Conservation (phyloP, 1,140 invertebrate species). For the Neuroterus valhalla region DNA sequence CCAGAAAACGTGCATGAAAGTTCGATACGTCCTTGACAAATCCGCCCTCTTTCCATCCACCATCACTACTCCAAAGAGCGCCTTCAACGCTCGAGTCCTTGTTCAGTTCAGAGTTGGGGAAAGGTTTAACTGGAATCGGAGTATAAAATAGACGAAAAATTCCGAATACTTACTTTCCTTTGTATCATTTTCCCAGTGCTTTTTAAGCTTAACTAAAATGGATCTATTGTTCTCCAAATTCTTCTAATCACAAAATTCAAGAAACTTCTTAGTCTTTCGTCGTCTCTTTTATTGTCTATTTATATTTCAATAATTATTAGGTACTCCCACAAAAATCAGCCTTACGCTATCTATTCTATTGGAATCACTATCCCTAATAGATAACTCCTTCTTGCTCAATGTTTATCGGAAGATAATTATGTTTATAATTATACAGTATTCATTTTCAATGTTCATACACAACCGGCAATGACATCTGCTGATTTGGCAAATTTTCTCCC, state of each 20-base stretch:
- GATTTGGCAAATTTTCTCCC: too few species aligned
- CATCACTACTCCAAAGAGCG: background rate
- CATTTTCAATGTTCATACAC: too few species aligned
- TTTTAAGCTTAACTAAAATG: background rate
- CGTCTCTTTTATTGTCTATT: too few species aligned
- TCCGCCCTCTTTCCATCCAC: background rate
- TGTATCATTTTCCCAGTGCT: background rate
- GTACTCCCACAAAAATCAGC: too few species aligned
- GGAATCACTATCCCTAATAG: too few species aligned
- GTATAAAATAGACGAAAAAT: background rate
- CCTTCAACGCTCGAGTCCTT: background rate
- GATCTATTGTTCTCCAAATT: background rate
- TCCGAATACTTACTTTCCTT: background rate
- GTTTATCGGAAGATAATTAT: too few species aligned
- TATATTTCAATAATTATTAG: too few species aligned
- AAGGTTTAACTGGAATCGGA: background rate
- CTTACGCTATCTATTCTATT: too few species aligned
- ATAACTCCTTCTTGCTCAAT: too few species aligned
- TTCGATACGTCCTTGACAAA: slow-evolving; percentile 47
- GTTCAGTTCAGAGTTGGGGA: background rate
- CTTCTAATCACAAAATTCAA: background rate
- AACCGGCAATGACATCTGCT: too few species aligned
- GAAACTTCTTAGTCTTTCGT: too few species aligned
- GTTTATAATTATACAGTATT: too few species aligned
- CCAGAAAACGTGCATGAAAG: slow-evolving; percentile 46